Evolutionary conservation across 2,797 vertebrate genomes (phyloP).

Genomic region (Gila robusta): DNA sequence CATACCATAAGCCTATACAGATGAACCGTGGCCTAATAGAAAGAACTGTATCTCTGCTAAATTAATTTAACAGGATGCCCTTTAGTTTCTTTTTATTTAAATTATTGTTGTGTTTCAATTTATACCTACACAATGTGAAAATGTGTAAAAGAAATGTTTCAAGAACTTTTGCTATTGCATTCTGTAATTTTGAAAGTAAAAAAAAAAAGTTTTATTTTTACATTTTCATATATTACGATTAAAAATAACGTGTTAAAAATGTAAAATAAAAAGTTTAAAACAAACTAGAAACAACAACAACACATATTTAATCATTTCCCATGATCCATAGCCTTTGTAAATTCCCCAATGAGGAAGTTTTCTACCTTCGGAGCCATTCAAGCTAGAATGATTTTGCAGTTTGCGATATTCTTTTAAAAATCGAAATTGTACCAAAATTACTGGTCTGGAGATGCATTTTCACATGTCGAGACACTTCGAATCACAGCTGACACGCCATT

Average conservation of each 20-base stretch:
- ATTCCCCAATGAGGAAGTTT: neutral
- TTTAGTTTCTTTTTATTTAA: too few species aligned
- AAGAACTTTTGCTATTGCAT: too few species aligned
- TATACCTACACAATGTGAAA: too few species aligned
- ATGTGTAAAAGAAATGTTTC: too few species aligned
- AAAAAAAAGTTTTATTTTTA: too few species aligned
- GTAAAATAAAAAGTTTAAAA: neutral
- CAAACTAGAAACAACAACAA: neutral
- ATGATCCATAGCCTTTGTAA: neutral
- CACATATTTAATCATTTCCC: neutral
- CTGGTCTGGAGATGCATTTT: neutral
- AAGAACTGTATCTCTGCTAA: too few species aligned
- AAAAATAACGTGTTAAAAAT: neutral
- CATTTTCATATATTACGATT: neutral
- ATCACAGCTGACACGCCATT: neutral
- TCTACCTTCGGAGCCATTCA: neutral
- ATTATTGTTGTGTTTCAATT: too few species aligned
- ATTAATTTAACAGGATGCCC: too few species aligned
- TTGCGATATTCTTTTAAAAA: neutral
- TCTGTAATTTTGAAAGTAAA: too few species aligned
- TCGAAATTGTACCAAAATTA: neutral
- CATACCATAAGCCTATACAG: too few species aligned
- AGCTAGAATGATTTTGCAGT: neutral
- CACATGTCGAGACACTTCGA: neutral
- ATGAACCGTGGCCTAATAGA: too few species aligned